These are phyloP conservation scores for Ypsolopha sequella DNA, from an alignment of 2,888 invertebrate species.

Conservation along the genomic window DNA sequence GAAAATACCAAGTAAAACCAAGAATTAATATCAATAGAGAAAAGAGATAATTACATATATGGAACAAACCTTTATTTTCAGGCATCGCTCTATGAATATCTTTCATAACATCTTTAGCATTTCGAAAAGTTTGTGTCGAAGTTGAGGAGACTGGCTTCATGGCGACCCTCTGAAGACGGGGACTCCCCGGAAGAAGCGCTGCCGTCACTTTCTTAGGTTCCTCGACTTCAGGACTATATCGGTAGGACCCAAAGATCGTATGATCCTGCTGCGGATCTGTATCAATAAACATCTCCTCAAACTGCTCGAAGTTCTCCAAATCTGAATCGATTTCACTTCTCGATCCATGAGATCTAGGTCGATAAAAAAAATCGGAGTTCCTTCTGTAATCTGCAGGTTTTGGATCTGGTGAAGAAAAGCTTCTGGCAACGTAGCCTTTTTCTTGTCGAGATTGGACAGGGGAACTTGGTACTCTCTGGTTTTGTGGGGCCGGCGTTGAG, in stretches of 20 bases:
- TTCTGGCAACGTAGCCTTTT: slow-evolving; percentile 41
- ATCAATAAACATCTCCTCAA: slow-evolving; percentile 55
- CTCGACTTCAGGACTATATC: slow-evolving; percentile 40
- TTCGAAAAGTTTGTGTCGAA: slow-evolving; percentile 32
- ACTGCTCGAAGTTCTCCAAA: slow-evolving; percentile 53
- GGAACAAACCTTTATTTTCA: slow-evolving; percentile 34
- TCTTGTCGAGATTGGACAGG: slow-evolving; percentile 19
- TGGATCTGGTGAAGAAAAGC: slow-evolving; percentile 53
- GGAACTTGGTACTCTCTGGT: slow-evolving; percentile 24
- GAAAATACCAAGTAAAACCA: no score
- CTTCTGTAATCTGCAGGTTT: slow-evolving; percentile 40
- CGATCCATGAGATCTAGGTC: slow-evolving; percentile 43
- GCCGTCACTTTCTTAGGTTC: slow-evolving; percentile 50
- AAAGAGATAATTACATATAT: not conserved
- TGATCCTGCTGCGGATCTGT: slow-evolving; percentile 55
- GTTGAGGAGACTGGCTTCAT: slow-evolving; percentile 41
- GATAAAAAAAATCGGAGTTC: slow-evolving; percentile 46
- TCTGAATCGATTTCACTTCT: slow-evolving; percentile 54
- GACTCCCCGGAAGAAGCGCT: slow-evolving; percentile 52
- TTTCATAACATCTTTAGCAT: slow-evolving; percentile 33
- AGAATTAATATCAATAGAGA: no score
- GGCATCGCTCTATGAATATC: slow-evolving; percentile 29
- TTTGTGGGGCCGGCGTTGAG: slow-evolving; percentile 47
- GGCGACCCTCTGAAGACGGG: slow-evolving; percentile 47
- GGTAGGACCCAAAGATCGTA: slow-evolving; percentile 29